Percentiles rank a stretch among this genome's conserved stretches.
Evolutionary conservation across 2,113 vertebrate species (phyloP).

Genomic region (Nymphicus hollandicus): DNA sequence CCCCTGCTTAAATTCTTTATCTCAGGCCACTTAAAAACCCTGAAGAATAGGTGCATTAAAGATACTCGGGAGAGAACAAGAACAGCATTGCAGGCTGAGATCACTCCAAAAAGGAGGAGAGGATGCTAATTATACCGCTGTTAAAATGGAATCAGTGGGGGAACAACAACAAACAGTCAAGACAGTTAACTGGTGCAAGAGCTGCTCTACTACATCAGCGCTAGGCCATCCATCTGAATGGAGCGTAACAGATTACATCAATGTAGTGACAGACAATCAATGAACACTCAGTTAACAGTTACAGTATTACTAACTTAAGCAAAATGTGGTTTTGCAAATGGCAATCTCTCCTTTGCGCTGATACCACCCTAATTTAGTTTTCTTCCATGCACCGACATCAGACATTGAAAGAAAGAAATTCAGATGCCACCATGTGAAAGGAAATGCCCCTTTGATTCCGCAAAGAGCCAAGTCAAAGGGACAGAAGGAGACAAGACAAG

Average conservation of each 20-base stretch:
- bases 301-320: conserved; percentile 63
- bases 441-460: background rate
- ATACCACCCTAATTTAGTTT: background rate
- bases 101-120: conserved; percentile 25
- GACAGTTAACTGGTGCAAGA: background rate
- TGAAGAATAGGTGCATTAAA: conserved; percentile 6
- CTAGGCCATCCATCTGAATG: background rate
- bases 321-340: background rate
- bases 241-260: conserved; percentile 47
- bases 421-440: background rate
- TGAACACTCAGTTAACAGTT: conserved; percentile 69
- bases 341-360: background rate
- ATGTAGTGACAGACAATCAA: conserved; percentile 59
- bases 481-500: background rate
- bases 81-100: background rate
- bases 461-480: rapidly evolving
- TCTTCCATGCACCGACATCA: background rate
- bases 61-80: background rate
- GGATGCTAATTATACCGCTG: conserved; percentile 3
- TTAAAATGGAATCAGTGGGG: conserved; percentile 10
- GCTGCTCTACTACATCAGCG: background rate
- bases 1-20: background rate
- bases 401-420: background rate
- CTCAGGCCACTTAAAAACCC: background rate
- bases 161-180: background rate